A percentile compares a stretch with the other conserved stretches of the same genome.
Conservation (phyloP, 2,888 invertebrate genomes). For the Drosophila hamatofila region DNA sequence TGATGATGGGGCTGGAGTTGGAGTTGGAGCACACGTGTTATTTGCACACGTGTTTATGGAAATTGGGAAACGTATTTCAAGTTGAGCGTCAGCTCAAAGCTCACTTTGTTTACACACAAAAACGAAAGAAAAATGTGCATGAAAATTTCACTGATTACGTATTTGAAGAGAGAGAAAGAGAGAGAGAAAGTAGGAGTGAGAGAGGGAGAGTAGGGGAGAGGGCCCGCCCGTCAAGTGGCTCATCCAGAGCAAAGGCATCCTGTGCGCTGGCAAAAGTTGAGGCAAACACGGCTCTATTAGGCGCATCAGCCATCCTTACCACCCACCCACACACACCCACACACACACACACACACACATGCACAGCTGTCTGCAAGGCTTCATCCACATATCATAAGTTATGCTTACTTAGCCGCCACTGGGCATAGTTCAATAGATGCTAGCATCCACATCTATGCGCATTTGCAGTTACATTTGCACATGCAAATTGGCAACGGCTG, state of each 20-base stretch:
- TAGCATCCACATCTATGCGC: slow-evolving; percentile 28
- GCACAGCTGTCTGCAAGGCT: background rate
- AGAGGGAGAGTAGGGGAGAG: background rate
- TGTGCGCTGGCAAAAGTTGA: slow-evolving; percentile 52
- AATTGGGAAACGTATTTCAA: slow-evolving; percentile 80
- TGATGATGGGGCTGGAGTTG: slow-evolving; percentile 29
- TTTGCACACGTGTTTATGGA: slow-evolving; percentile 83
- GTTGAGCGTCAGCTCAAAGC: slow-evolving; percentile 67
- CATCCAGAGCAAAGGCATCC: slow-evolving; percentile 13
- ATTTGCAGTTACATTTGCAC: slow-evolving; percentile 44
- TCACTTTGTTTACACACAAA: slow-evolving; percentile 58
- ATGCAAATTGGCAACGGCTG: slow-evolving; percentile 41
- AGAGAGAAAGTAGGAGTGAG: too few relatives aligned
- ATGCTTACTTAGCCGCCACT: slow-evolving; percentile 48
- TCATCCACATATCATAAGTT: slow-evolving; percentile 39
- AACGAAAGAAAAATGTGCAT: slow-evolving; percentile 69
- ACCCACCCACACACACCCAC: background rate
- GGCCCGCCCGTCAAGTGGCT: slow-evolving; percentile 26
- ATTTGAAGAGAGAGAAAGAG: slow-evolving; percentile 58
- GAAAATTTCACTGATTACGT: slow-evolving; percentile 78
- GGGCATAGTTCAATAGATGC: slow-evolving; percentile 46
- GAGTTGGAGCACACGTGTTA: slow-evolving; percentile 69
- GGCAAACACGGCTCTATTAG: slow-evolving; percentile 77
- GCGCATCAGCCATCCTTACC: slow-evolving; percentile 67
- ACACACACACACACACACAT: background rate